Percentiles rank a stretch among this genome's conserved stretches.
Evolutionary conservation across 2,888 invertebrate species (phyloP).

Genomic region (Pardosa pseudoannulata): DNA sequence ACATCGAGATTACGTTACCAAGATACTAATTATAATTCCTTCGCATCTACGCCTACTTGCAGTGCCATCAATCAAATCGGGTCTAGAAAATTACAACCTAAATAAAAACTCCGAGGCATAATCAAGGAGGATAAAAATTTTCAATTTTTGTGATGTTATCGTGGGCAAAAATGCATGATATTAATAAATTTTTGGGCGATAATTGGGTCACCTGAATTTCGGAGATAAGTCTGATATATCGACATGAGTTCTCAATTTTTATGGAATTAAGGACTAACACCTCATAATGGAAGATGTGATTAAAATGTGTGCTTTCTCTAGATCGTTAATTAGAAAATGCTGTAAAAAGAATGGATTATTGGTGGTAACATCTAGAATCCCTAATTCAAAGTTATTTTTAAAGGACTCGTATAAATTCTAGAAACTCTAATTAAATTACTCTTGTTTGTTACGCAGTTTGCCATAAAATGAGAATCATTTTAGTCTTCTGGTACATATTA

Average conservation of each 20-base stretch:
- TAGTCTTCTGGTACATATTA: no score
- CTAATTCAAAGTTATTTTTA: no score
- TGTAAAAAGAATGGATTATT: no score
- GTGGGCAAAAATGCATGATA: neutral
- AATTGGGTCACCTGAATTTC: constrained; percentile 25
- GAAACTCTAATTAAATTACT: no score
- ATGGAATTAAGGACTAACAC: neutral
- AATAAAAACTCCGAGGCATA: constrained; percentile 16
- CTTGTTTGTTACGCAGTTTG: no score
- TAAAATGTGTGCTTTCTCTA: neutral
- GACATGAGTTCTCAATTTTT: neutral
- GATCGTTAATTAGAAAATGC: no score
- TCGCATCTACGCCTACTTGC: neutral
- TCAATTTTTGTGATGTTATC: constrained; percentile 20
- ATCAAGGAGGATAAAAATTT: constrained; percentile 29
- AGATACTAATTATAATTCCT: constrained; percentile 39
- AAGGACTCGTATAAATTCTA: no score
- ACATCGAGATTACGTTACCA: constrained; percentile 4
- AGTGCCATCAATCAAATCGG: constrained; percentile 19
- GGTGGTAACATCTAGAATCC: no score
- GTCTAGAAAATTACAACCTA: constrained; percentile 13
- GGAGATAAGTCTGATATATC: constrained; percentile 20
- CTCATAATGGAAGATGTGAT: neutral
- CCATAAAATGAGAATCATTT: no score
- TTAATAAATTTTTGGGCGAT: neutral